Base-by-base conservation (phyloP, 2,113 vertebrate species). In the Procavia capensis region DNA sequence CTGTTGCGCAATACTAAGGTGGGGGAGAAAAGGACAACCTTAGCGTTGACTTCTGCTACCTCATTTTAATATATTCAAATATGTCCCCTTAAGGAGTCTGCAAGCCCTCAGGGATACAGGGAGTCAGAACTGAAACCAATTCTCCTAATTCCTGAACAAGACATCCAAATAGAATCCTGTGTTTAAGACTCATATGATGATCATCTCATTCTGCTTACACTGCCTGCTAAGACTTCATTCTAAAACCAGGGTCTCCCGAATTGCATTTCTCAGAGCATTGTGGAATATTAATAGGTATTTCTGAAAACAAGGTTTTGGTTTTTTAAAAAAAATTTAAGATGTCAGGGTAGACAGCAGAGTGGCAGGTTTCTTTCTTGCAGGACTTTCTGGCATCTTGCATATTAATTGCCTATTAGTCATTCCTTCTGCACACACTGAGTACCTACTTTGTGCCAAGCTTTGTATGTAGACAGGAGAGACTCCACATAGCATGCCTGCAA, bases 61-160 rank as follows among this genome's bases (percentile, higher is more conserved):
- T 5, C 54, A 80, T 45, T 54, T 75, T 85, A 91, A 96, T 85
- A 7, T 84, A 97, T 97, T 97, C 93, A 96, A 72, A 91, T 66
- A 86, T 6, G 34, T 93, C 47, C 83, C 95, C 88, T 24, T 57
- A 34, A 95, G 97, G 95, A 79, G 83, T 96, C 34, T 87, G 89
- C 93, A 87, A 80, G 70, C 94, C 97, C 91, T 91, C 43, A 3
- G 39, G 97, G 93, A 10, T 89, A 97, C 97, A 95, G 93, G 47
- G 89, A 94, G 64, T 94, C 76, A 93, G 63, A 72, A 17, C 63
- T 24, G 57, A 93, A 97, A 92, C 88, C 92, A 70, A 94, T 94
- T 93, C 88, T 96, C 75, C 84, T 97, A 96, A 97, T 96, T 97
- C 93, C 88, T 80, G 64, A 91, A 93, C 85, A 93, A 97, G 96